These are phyloP conservation scores for Gobionotothen gibberifrons DNA, from an alignment of 2,797 vertebrate species.

Conservation along the genomic window DNA sequence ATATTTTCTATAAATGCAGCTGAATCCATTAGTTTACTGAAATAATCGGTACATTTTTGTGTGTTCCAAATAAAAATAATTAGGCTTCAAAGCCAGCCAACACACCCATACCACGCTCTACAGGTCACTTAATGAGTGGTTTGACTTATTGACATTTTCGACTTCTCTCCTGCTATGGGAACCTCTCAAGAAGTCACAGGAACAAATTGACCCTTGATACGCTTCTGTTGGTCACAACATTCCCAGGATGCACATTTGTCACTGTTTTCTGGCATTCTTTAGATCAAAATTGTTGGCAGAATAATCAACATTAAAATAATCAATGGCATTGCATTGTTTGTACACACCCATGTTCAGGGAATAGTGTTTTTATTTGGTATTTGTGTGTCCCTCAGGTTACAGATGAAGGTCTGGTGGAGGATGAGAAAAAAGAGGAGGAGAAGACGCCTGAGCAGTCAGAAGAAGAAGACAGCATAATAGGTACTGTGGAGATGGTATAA, in stretches of 20 bases:
- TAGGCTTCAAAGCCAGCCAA: too few species aligned
- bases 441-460: conserved; percentile 54
- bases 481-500: conserved; percentile 66
- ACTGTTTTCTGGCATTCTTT: too few species aligned
- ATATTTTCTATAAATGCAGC: too few species aligned
- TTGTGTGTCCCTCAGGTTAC: conserved; percentile 79
- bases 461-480: conserved; percentile 77
- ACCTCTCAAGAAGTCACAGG: too few species aligned
- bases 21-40: neutral
- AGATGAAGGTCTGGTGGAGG: conserved; percentile 78
- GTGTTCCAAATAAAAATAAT: neutral
- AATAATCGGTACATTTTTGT: neutral
- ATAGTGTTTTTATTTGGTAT: conserved; percentile 18
- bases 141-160: too few species aligned
- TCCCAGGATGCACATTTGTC: too few species aligned
- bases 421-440: conserved; percentile 73
- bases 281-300: too few species aligned
- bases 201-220: too few species aligned
- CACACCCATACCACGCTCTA: too few species aligned
- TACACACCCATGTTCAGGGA: neutral
- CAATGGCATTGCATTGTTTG: neutral
- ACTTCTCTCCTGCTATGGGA: too few species aligned
- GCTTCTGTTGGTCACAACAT: too few species aligned
- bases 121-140: too few species aligned
- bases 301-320: neutral